Base-by-base conservation (phyloP, 2,797 vertebrate genomes). In the Hypotaenidia okinawae region DNA sequence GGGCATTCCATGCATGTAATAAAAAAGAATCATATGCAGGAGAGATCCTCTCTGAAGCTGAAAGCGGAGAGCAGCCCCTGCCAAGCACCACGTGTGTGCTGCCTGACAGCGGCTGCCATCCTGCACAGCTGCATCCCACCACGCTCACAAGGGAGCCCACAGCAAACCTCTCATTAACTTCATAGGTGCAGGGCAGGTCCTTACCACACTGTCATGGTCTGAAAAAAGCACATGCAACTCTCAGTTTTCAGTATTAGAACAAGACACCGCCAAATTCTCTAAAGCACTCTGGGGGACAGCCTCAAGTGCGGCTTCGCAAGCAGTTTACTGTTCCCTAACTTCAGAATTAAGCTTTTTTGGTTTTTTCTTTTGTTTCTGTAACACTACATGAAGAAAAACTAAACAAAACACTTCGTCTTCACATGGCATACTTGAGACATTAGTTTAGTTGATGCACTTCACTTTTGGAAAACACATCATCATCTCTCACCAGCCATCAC, bases 1-100 rank as follows among this genome's bases (percentile, higher is more conserved):
- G 51, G 76, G 28, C 30, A 87, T 93, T 78, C 67, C 66, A 83
- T 59, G 57, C 77, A 73, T 27, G 21, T 57, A 90, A 94, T 79
- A 62, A 55, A 82, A 45, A 90, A 64, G 82, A 90, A 67, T 41
- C 27, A 62, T 7, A 86, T 21, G 59, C 73, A 76, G 77, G 25
- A 94, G 28, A 74, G 32, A 58, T 24, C 21, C 43, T 25, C 58
- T 75, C 52, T 37, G 62, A 76, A 83, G 54, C 59, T 57, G 43
- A 64, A 49, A 45, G 41, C 70, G 41, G 54, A 87, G 51, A 89
- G 27, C 61, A 72, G 82, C 30, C 73, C 62, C 59, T 16, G 32
- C 57, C 35, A 41, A 72, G 23, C n/a, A 24, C 10, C 14, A 17
- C 1, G 37, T 0, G 2, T 4, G 7, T 2, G 27, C 51, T 66